Percentiles rank a stretch among this genome's conserved stretches.
These are phyloP conservation scores for Puffinus mauretanicus DNA, from an alignment of 2,113 vertebrate species.

Conservation along the genomic window DNA sequence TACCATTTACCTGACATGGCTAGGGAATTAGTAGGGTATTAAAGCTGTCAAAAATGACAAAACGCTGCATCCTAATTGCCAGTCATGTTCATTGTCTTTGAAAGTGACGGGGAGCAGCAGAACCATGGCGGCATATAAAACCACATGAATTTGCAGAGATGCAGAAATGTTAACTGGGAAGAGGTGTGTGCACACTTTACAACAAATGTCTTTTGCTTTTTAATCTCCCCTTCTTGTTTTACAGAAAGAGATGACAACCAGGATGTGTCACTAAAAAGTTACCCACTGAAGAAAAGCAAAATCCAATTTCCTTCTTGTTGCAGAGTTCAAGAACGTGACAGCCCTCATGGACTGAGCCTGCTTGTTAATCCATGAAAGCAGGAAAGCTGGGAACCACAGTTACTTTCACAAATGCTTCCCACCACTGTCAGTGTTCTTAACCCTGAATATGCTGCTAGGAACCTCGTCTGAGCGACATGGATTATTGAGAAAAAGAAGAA, in stretches of 20 bases:
- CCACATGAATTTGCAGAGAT: neutral
- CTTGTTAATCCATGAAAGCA: neutral
- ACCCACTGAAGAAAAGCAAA: constrained; percentile 7
- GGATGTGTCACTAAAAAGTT: constrained; percentile 78
- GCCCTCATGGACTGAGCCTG: neutral
- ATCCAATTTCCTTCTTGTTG: neutral
- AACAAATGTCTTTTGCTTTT: neutral
- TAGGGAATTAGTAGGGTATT: neutral
- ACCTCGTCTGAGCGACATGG: neutral
- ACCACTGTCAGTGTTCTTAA: constrained; percentile 29
- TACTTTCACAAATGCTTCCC: neutral
- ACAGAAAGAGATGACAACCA: constrained; percentile 84
- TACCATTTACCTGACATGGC: neutral
- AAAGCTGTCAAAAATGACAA: neutral
- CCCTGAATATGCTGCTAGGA: constrained; percentile 63
- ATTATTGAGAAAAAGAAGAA: neutral
- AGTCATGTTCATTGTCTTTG: neutral
- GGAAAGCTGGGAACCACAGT: neutral
- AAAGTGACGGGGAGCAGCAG: neutral
- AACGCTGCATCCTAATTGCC: neutral
- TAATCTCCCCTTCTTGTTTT: constrained; percentile 52
- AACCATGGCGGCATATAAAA: neutral
- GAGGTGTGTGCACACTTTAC: neutral
- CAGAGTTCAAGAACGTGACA: neutral
- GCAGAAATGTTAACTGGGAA: neutral